Evolutionary conservation across 2,113 vertebrate genomes (phyloP).

Genomic region (Aptenodytes forsteri): DNA sequence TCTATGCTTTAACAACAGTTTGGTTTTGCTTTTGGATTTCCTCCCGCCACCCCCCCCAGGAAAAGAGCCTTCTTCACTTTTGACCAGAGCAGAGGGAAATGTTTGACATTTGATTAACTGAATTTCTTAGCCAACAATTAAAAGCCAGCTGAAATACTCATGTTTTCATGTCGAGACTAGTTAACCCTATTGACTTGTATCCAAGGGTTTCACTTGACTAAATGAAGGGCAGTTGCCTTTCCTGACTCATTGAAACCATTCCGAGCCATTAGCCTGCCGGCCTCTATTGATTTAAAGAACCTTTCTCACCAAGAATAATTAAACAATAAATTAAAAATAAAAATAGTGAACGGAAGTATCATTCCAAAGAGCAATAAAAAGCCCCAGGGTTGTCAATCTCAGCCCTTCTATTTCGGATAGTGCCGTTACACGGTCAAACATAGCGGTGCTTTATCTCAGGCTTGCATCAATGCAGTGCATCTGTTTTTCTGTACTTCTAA

Average conservation of each 20-base stretch:
- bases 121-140: slow-evolving; percentile 61
- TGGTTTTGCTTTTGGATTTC: not conserved
- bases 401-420: not conserved
- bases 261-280: slow-evolving; percentile 31
- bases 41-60: not conserved
- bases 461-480: not conserved
- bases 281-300: slow-evolving; percentile 22
- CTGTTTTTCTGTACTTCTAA: not conserved
- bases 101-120: slow-evolving; percentile 63
- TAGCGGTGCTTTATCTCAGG: not conserved
- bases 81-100: not conserved
- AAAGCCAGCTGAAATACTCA: slow-evolving; percentile 50
- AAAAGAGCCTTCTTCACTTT: not conserved
- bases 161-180: slow-evolving; percentile 53
- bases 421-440: not conserved
- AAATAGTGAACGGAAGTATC: not conserved
- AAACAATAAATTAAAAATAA: not conserved
- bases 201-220: slow-evolving; percentile 23
- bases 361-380: not conserved
- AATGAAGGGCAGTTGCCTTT: slow-evolving; percentile 11
- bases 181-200: slow-evolving; percentile 59
- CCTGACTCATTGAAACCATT: slow-evolving; percentile 39
- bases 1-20: not conserved
- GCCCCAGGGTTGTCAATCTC: not conserved
- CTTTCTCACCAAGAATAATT: not conserved